Base-by-base conservation (phyloP, 2,888 invertebrate species). In the Hirtodrosophila histrioides region DNA sequence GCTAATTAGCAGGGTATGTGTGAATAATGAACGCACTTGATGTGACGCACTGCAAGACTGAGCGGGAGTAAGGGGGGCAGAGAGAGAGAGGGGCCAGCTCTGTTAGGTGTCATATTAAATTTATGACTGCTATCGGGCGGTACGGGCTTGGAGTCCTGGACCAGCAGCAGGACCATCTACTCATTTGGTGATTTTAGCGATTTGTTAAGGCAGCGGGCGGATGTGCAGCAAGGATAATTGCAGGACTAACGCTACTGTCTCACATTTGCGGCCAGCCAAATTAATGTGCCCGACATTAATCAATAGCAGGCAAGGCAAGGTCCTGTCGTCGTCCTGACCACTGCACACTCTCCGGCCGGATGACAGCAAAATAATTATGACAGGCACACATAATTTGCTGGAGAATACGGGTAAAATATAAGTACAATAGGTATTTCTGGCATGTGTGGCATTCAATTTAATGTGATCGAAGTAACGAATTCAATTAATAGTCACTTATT, bases 1-100 rank as follows among this genome's bases (percentile, higher is more conserved):
- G 86, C 84, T 84, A 84, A 88, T 88, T 85, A 84, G 84, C 83
- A 72, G 77, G 78, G 87, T 87, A 78, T 78, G 86, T 82, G 84
- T 86, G 86, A 85, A 87, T 87, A 81, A 80, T 84, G 81, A 86
- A 82, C 70, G 69, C 73, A 69, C 73, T 69, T 67, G 69, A 67
- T 69, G 64, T 49, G 70, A 56, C 54, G 46, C 57, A 75, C 58
- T 54, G 48, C 65, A 45, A 46, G 27, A 17, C 17, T 9, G 49
- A 33, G 31, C 11, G 33, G 12, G 10, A 27, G 55, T 0, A 10
- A 7, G n/a, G 53, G 4, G 49, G 29, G 4, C 27, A 37, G 50
- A n/a, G 12, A 24, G 54, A 27, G 29, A 4, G 24, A 27, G 51
- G 10, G 23, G 46, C 24, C 64, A 11, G 36, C 66, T 74, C 49